Evolutionary conservation across 2,797 vertebrate genomes (phyloP).

Genomic region (Clarias fuscus): DNA sequence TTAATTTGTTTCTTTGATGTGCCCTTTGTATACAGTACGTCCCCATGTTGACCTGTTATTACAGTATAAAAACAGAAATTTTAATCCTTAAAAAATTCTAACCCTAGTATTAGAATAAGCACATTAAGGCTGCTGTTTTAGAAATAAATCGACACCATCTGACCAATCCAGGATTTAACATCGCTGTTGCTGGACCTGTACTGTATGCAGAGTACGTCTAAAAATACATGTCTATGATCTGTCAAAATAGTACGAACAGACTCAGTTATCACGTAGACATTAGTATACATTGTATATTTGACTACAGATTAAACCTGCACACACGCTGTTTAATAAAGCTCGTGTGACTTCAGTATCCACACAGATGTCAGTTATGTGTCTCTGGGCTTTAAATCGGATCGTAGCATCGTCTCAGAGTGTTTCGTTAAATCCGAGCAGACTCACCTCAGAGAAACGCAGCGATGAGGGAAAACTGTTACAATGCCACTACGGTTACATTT

Average conservation of each 20-base stretch:
- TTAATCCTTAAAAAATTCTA: too few species aligned
- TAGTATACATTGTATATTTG: too few species aligned
- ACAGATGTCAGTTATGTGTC: not conserved
- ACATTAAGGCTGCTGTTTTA: not conserved
- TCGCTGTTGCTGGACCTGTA: not conserved
- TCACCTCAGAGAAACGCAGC: slow-evolving; percentile 14
- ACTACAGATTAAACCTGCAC: not conserved
- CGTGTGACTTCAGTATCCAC: not conserved
- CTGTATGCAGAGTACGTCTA: not conserved
- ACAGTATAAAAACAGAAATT: not conserved
- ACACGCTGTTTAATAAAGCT: not conserved
- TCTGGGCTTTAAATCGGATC: not conserved
- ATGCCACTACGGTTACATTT: not conserved
- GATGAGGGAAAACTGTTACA: not conserved
- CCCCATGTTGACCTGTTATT: not conserved
- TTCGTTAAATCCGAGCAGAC: not conserved
- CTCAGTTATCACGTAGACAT: not conserved
- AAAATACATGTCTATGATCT: not conserved
- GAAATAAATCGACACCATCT: not conserved
- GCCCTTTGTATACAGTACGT: too few species aligned
- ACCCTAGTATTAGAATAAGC: not conserved
- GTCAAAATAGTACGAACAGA: not conserved
- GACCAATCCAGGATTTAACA: not conserved
- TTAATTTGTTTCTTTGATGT: not conserved
- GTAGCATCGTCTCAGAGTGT: too few species aligned